These are phyloP conservation scores for Geothlypis trichas DNA, from an alignment of 2,113 vertebrate species.

Conservation along the genomic window DNA sequence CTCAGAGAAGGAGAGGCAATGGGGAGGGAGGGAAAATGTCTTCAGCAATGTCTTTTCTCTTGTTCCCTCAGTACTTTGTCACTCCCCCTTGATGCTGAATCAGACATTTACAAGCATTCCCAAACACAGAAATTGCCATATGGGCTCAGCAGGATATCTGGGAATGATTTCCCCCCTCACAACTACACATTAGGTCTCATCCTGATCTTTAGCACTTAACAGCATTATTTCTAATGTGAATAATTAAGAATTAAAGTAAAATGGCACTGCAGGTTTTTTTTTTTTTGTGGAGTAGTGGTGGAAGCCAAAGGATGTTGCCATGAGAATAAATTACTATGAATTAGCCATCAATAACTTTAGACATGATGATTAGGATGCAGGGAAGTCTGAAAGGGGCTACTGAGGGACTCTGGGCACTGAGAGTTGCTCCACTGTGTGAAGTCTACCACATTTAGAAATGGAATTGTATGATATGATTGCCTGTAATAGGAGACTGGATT, in stretches of 20 bases:
- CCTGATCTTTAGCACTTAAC: background rate
- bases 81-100: background rate
- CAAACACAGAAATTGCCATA: constrained; percentile 9
- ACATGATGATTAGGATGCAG: background rate
- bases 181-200: background rate
- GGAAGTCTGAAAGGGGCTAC: background rate
- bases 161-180: background rate
- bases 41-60: background rate
- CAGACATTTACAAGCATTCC: background rate
- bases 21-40: background rate
- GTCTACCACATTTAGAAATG: background rate
- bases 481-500: background rate
- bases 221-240: constrained; percentile 1
- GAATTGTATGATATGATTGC: background rate
- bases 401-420: background rate
- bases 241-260: constrained; percentile 32
- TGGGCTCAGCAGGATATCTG: background rate
- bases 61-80: background rate
- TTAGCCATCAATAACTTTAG: background rate
- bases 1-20: background rate
- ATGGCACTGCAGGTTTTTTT: background rate
- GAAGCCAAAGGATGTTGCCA: background rate
- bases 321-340: background rate
- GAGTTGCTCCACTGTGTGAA: background rate
- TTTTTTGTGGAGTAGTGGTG: background rate